These are phyloP conservation scores for Sapajus apella DNA, from an alignment of 2,113 vertebrate species.

Conservation along the genomic window DNA sequence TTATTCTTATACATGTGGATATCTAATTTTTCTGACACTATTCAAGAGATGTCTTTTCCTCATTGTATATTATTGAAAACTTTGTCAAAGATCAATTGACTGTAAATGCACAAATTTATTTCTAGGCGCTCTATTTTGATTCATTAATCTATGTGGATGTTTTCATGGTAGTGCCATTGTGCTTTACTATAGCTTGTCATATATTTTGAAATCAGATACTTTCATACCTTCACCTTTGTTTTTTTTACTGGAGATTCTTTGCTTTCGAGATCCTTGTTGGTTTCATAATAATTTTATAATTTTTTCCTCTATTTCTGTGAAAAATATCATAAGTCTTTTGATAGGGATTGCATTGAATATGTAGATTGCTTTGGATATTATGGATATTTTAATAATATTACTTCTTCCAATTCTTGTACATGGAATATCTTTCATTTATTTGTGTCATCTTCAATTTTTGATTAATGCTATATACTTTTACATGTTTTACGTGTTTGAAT, in stretches of 20 bases:
- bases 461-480: background rate
- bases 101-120: background rate
- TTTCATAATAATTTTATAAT: background rate
- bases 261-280: background rate
- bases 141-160: background rate
- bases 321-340: background rate
- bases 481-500: background rate
- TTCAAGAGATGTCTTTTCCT: background rate
- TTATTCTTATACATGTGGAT: background rate
- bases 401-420: background rate
- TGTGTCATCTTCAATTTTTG: background rate
- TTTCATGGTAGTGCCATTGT: background rate
- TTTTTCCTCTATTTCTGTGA: background rate
- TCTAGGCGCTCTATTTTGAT: background rate
- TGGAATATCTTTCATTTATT: background rate
- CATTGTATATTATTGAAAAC: background rate
- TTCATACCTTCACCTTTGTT: background rate
- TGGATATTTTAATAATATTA: background rate
- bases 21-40: background rate
- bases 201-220: background rate
- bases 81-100: background rate
- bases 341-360: background rate
- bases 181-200: background rate
- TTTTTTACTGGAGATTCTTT: background rate
- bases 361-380: background rate